Evolutionary conservation across 2,113 vertebrate genomes (phyloP).

Genomic region (Oncorhynchus kisutch): DNA sequence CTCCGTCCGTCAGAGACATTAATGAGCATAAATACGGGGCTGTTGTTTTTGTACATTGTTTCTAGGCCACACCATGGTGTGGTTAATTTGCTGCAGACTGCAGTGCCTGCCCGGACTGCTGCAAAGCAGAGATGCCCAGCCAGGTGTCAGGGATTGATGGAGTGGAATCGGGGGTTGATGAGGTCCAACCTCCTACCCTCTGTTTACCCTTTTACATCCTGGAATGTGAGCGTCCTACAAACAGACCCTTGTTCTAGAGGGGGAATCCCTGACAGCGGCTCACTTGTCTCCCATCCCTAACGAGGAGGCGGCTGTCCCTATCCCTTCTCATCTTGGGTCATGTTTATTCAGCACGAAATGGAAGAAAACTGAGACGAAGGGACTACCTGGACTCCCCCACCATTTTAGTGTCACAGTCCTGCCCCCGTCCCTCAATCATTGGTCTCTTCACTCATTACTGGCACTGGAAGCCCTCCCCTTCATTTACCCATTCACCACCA

Average conservation of each 20-base stretch:
- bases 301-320: not conserved
- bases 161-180: not conserved
- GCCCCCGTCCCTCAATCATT: not conserved
- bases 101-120: not conserved
- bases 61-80: not conserved
- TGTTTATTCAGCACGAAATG: too few relatives aligned
- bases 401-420: not conserved
- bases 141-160: not conserved
- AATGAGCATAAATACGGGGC: constrained; percentile 1
- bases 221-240: constrained; percentile 1
- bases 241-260: not conserved
- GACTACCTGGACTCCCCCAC: too few relatives aligned
- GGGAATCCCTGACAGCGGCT: constrained; percentile 13
- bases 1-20: not conserved
- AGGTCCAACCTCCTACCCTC: constrained; percentile 1
- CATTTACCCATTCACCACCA: not conserved
- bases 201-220: not conserved
- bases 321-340: not conserved
- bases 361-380: too few relatives aligned
- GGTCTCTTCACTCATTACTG: not conserved
- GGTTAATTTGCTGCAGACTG: not conserved
- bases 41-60: not conserved
- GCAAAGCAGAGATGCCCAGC: not conserved
- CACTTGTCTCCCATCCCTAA: constrained; percentile 5
- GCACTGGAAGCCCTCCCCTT: not conserved